phyloP scores from a whole-genome alignment of 2,113 vertebrate genomes.

The Formicarius rufipectus region DNA sequence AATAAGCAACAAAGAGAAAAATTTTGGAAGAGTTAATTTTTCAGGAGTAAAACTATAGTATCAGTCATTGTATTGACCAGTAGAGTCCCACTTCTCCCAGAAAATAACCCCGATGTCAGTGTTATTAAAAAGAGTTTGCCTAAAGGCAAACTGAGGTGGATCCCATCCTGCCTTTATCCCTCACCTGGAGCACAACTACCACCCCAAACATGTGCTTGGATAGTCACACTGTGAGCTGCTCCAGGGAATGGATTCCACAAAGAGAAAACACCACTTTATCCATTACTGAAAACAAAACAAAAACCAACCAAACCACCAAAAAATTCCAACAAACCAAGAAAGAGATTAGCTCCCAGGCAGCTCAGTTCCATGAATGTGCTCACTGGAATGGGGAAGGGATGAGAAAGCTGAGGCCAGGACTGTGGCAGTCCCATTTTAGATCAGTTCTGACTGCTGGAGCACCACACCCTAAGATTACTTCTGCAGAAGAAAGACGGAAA shows the following conservation, averaged over 20 bases:
- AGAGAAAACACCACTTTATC: neutral
- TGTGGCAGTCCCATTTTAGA: slow-evolving; percentile 21
- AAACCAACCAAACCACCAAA: neutral
- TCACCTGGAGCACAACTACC: neutral
- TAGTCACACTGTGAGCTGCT: neutral
- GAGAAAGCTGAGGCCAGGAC: neutral
- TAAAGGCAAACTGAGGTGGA: neutral
- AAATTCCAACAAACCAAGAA: neutral
- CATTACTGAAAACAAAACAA: neutral
- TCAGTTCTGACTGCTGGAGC: neutral
- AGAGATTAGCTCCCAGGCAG: neutral
- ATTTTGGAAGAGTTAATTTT: neutral
- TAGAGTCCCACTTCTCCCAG: neutral
- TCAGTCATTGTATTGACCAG: neutral
- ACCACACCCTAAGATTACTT: slow-evolving; percentile 23
- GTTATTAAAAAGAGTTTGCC: neutral
- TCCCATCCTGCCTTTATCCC: neutral
- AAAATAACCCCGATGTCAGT: neutral
- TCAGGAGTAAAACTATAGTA: neutral
- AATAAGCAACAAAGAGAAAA: neutral
- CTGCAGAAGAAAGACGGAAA: neutral
- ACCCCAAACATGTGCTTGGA: neutral
- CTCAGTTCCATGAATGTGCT: neutral
- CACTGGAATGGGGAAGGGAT: slow-evolving; percentile 27
- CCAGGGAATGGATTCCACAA: neutral